Base-by-base conservation (phyloP, 2,888 invertebrate genomes). In the Cepaea hortensis region DNA sequence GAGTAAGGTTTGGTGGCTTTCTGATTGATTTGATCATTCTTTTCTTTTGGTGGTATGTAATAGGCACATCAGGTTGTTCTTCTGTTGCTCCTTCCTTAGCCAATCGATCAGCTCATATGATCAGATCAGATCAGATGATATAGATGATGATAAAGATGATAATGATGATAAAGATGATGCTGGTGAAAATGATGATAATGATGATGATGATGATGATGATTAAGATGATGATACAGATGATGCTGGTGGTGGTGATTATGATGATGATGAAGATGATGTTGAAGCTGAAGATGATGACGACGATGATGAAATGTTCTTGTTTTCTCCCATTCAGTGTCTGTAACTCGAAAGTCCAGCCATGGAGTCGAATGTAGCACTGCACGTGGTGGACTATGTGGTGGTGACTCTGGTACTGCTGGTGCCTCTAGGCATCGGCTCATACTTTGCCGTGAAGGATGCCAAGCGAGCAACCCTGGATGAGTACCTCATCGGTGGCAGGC, bases 241-340 rank as follows among this genome's bases (percentile, higher is more conserved):
- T 35, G 35, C 35, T 35, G 35, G 35, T 35, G 35, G 35, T 35
- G 35, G 35, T 35, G 35, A 35, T 35, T 35, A 35, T 35, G 35
- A 35, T 35, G 35, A 77, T 55, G 77, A 85, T 79, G 85, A 85
- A 48, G 73, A 83, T 83, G 73, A 83, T 80, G 79, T 35, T 68
- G 85, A 77, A 80, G 79, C 61, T 79, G 18, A 46, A 68, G 85
- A 68, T 68, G 80, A 79, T 65, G 50, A 82, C 72, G 65, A 81
- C 11, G 86, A 81, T 82, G 73, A 73, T 73, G 81, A 18, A 5
- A 68, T 15, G 5, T 68, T 5, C 11, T 6, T 18, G 15, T n/a
- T 18, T n/a, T 68, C 5, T 0, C 0, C 18, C 68, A 68, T 20
- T n/a, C 18, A 18, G 13, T 15, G 68, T 68, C 15, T 68, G n/a